Conservation (phyloP, 1,140 invertebrate species). For the Drosophila gunungcola region DNA sequence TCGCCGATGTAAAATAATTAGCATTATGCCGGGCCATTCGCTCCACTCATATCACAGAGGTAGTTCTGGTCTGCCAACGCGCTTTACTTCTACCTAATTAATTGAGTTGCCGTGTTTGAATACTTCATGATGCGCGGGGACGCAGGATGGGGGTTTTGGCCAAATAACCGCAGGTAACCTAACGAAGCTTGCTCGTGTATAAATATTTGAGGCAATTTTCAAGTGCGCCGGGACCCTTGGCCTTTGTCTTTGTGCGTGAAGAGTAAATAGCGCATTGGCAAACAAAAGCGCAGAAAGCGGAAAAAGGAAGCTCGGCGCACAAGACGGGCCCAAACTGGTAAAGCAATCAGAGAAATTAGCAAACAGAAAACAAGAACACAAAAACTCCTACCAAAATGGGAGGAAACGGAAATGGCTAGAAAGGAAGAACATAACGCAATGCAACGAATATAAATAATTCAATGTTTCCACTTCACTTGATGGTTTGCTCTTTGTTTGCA, state of each 20-base stretch:
- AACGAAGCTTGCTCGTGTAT: conserved; percentile 58
- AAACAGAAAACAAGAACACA: conserved; percentile 67
- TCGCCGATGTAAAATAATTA: conserved; percentile 72
- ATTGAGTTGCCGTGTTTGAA: conserved; percentile 78
- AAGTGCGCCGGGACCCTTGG: conserved; percentile 65
- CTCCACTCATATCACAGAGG: conserved; percentile 47
- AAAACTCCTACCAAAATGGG: conserved; percentile 42
- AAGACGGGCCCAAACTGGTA: conserved; percentile 54
- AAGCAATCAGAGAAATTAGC: conserved; percentile 83
- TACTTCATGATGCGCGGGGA: conserved; percentile 56
- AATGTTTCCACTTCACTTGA: conserved; percentile 81
- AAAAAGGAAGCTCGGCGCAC: conserved; percentile 24
- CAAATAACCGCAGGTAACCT: conserved; percentile 77
- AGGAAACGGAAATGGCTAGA: conserved; percentile 52
- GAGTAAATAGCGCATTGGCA: conserved; percentile 75
- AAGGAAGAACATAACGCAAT: conserved; percentile 77
- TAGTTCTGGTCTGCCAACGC: conserved; percentile 28
- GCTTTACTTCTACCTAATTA: conserved; percentile 74
- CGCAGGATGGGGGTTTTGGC: not conserved
- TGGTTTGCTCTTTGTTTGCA: conserved; percentile 57
- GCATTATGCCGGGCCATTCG: conserved; percentile 58
- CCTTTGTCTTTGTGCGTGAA: conserved; percentile 75
- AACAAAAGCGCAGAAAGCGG: conserved; percentile 49
- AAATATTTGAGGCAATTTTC: conserved; percentile 82
- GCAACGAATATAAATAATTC: conserved; percentile 82